Evolutionary conservation across 1,140 invertebrate species (phyloP).

Genomic region (Drosophila varians): DNA sequence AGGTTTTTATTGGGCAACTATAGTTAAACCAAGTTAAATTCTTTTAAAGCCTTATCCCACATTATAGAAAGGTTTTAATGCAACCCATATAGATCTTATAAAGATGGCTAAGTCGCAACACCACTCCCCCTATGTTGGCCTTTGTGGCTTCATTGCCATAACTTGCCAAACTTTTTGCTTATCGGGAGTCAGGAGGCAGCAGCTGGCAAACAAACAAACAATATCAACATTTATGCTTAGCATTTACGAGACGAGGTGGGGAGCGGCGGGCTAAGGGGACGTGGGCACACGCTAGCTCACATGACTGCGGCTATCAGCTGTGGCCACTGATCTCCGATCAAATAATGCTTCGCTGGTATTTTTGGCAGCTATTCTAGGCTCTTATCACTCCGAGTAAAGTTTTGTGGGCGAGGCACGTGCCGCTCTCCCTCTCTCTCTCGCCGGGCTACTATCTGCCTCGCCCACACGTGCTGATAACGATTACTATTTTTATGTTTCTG

Average conservation of each 20-base stretch:
- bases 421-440: constrained; percentile 30
- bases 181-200: constrained; percentile 20
- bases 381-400: constrained; percentile 22
- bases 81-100: neutral
- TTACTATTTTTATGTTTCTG: neutral
- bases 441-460: neutral
- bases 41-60: too few species aligned
- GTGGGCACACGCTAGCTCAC: constrained; percentile 30
- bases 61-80: neutral
- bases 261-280: neutral
- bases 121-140: neutral
- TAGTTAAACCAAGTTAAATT: neutral
- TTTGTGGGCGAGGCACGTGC: constrained; percentile 41
- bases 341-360: constrained; percentile 24
- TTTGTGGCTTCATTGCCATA: constrained; percentile 6
- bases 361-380: constrained; percentile 16
- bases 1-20: neutral
- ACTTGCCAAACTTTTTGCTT: constrained; percentile 30
- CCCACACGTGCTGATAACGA: constrained; percentile 19
- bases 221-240: constrained; percentile 58
- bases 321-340: constrained; percentile 38
- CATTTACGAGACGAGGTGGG: constrained; percentile 38
- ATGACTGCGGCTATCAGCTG: constrained; percentile 40
- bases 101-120: neutral
- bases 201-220: constrained; percentile 42